phyloP scores from a whole-genome alignment of 2,113 vertebrate species.

The Hypomesus transpacificus region DNA sequence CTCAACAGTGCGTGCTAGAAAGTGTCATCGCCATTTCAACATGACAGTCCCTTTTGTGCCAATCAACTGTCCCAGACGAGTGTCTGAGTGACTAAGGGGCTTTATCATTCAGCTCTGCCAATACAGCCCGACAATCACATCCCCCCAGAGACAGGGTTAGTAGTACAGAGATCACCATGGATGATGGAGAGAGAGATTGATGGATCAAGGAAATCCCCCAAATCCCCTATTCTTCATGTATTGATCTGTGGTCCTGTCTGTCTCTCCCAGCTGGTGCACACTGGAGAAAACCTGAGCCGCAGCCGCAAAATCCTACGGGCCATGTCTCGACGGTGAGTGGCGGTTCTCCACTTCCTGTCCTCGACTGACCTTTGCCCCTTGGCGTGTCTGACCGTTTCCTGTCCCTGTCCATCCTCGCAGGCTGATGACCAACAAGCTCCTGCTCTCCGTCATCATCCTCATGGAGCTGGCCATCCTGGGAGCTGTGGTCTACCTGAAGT shows the following conservation, averaged over 20 bases:
- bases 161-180: too few relatives aligned
- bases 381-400: neutral
- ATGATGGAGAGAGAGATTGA: too few relatives aligned
- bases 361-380: neutral
- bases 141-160: too few relatives aligned
- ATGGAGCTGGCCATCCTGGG: constrained; percentile 88
- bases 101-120: too few relatives aligned
- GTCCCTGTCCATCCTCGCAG: constrained; percentile 56
- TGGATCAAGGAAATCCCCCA: too few relatives aligned
- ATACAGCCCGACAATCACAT: too few relatives aligned
- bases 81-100: too few relatives aligned
- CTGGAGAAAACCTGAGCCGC: constrained; percentile 90
- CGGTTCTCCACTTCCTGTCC: neutral
- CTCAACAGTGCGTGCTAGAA: too few relatives aligned
- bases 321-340: constrained; percentile 86
- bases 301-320: constrained; percentile 89
- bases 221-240: neutral
- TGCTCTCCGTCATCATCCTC: constrained; percentile 86
- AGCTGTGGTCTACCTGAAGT: constrained; percentile 90
- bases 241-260: neutral
- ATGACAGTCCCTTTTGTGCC: too few relatives aligned
- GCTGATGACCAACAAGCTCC: constrained; percentile 89
- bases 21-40: too few relatives aligned
- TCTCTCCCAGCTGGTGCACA: constrained; percentile 72
- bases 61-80: too few relatives aligned